phyloP scores from a whole-genome alignment of 1,140 invertebrate genomes.

The Cydia fagiglandana region DNA sequence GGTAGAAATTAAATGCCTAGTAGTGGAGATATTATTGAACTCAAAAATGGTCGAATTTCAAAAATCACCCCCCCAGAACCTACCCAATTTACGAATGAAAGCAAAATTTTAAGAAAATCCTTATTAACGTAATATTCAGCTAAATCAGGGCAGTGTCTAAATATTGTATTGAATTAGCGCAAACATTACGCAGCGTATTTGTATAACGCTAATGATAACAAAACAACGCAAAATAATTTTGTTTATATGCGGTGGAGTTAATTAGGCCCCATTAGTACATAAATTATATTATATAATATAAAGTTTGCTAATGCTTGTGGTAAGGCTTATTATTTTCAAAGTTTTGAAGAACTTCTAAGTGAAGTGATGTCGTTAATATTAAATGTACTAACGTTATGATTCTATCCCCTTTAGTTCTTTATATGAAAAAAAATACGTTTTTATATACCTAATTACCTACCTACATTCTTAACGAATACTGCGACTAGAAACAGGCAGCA shows the following conservation, averaged over 20 bases:
- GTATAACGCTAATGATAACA: constrained; percentile 23
- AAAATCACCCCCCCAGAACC: too few species aligned
- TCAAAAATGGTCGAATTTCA: too few species aligned
- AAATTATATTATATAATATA: not conserved
- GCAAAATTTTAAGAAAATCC: not conserved
- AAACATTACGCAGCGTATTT: constrained; percentile 30
- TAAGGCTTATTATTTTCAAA: not conserved
- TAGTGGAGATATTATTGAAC: too few species aligned
- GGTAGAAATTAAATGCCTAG: too few species aligned
- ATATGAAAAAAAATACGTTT: too few species aligned
- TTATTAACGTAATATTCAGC: constrained; percentile 18
- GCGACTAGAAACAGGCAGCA: too few species aligned
- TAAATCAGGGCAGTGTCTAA: constrained; percentile 14
- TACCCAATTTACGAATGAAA: not conserved
- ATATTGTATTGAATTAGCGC: constrained; percentile 6
- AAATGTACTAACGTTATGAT: not conserved
- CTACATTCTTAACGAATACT: too few species aligned
- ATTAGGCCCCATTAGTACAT: constrained; percentile 15
- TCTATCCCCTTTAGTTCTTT: not conserved
- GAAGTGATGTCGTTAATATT: not conserved
- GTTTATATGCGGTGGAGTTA: constrained; percentile 12
- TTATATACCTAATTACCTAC: too few species aligned
- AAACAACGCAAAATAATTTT: constrained; percentile 26
- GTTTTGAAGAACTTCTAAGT: not conserved
- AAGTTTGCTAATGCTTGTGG: constrained; percentile 9